These are phyloP conservation scores for Macaca fascicularis DNA, from an alignment of 2,113 vertebrate genomes.

Conservation along the genomic window T2T-MFA8v1.1 NC_088375.1:22625001-22625500, in stretches of 20 bases:
- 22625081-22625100: neutral
- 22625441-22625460: neutral
- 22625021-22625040: fast-evolving
- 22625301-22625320: constrained; percentile 54
- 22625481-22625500: neutral
- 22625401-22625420: neutral
- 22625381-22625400: neutral
- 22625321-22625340: constrained; percentile 42
- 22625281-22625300: constrained; percentile 47
- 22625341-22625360: constrained; percentile 46
- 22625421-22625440: neutral
- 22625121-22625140: neutral
- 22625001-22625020: too few relatives aligned
- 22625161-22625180: neutral
- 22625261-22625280: constrained; percentile 4
- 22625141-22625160: constrained; percentile 1
- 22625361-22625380: neutral
- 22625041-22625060: neutral
- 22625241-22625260: neutral
- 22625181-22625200: neutral
- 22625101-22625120: neutral
- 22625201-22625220: neutral
- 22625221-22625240: neutral
- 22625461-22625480: neutral
- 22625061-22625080: neutral